Conservation (phyloP, 2,797 vertebrate species). For the Morus bassanus region DNA sequence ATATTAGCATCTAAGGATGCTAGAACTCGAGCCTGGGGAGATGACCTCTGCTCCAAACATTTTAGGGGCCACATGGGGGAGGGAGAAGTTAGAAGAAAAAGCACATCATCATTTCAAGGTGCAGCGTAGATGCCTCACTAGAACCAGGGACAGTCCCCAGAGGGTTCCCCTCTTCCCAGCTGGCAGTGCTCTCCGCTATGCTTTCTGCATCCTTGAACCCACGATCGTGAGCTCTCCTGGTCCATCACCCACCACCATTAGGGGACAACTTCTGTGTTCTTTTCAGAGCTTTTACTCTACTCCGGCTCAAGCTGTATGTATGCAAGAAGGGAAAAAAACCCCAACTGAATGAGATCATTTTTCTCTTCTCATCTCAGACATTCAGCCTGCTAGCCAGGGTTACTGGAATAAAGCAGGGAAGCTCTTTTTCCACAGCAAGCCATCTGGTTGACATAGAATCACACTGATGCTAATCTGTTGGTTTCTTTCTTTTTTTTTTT, state of each 20-base stretch:
- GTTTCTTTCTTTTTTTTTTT: constrained; percentile 60
- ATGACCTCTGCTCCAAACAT: background rate
- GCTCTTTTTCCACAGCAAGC: constrained; percentile 61
- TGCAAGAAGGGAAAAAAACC: background rate
- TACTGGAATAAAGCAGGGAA: constrained; percentile 64
- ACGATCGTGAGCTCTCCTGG: accelerated
- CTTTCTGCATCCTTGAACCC: background rate
- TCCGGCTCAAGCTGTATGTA: constrained; percentile 27
- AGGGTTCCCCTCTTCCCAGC: background rate
- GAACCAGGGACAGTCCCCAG: accelerated
- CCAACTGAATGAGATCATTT: constrained; percentile 68
- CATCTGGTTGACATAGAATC: constrained; percentile 76
- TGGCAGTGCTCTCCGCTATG: accelerated
- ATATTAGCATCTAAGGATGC: background rate
- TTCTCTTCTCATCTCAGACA: constrained; percentile 50
- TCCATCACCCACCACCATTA: background rate
- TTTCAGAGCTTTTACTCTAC: background rate
- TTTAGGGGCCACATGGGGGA: background rate
- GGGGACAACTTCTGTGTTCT: background rate
- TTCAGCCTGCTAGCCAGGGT: constrained; percentile 55
- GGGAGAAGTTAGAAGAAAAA: background rate
- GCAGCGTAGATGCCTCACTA: background rate
- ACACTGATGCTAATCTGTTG: constrained; percentile 71
- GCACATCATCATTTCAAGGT: background rate
- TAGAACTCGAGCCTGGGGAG: background rate